Evolutionary conservation across 2,113 vertebrate genomes (phyloP), one percentile per base, ranked within the genome.

Genomic region (Lepisosteus oculatus): DNA sequence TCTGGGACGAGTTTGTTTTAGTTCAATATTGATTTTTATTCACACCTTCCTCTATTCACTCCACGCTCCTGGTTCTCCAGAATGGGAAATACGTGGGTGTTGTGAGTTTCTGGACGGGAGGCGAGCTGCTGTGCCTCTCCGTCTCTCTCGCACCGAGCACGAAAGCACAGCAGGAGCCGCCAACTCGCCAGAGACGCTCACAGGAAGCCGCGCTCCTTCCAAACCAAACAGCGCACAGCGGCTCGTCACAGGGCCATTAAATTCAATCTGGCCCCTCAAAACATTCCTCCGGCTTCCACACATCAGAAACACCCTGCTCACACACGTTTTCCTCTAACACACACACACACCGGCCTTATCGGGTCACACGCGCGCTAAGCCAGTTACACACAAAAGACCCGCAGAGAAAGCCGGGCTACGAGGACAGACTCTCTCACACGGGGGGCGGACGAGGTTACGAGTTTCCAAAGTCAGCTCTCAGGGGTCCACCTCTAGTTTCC

Each of bases 401-500:
- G 29, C 29, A 29, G 29, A 2, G 29, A 4, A 12, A 65, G 29
- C 62, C 4, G 29, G 6, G 61, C 13, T 63, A 3, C 8, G 11
- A 2, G n/a, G 29, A 65, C 62, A 65, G 44, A 65, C 42, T 17
- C 8, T 43, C 14, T 4, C 3, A 29, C 8, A 17, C 12, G 3
- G 13, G 9, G 44, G 3, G 15, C 61, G 5, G 8, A 62, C 61
- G 15, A 65, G 14, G 14, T 13, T 42, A 29, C 4, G 15, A 29
- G 29, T 42, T 42, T 62, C 62, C 41, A 69, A 75, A 54, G 68
- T 74, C 8, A 68, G 72, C 17, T 54, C 61, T 7, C 13, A 13
- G 47, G 6, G 15, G 62, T 80, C 44, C 79, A 80, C 80, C 72
- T 72, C 74, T 14, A 54, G 29, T 29, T 29, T 29, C 29, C 29